These are phyloP conservation scores for Eilema caniola DNA, from an alignment of 2,888 invertebrate genomes.

Conservation along the genomic window DNA sequence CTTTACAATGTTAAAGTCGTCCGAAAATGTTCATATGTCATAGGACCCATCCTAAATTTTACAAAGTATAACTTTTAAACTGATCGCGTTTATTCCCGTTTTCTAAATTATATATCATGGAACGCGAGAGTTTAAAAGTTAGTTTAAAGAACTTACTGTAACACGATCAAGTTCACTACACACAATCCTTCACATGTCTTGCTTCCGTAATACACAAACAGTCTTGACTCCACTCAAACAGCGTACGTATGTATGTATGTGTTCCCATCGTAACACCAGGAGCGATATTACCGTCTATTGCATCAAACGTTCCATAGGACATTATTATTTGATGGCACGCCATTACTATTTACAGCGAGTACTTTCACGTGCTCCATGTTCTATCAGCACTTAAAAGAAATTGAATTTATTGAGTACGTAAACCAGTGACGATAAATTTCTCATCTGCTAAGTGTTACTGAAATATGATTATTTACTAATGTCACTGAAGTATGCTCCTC, in stretches of 20 bases:
- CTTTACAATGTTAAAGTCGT: too few species aligned
- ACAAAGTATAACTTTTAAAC: too few species aligned
- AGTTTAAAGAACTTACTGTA: too few species aligned
- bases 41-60: too few species aligned
- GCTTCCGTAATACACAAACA: neutral
- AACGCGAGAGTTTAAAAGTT: too few species aligned
- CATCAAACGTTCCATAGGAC: neutral
- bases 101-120: too few species aligned
- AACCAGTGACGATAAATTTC: neutral
- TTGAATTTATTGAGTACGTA: conserved; percentile 7
- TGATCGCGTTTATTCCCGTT: too few species aligned
- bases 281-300: neutral
- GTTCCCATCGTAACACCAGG: neutral
- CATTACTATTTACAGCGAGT: conserved; percentile 6
- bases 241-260: neutral
- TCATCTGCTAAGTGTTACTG: neutral
- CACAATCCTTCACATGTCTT: too few species aligned
- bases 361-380: conserved; percentile 1
- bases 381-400: conserved; percentile 3
- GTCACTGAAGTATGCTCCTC: neutral
- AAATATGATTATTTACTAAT: neutral
- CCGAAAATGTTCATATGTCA: too few species aligned
- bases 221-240: neutral
- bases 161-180: too few species aligned
- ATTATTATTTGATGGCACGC: conserved; percentile 1